Evolutionary conservation across 2,797 vertebrate genomes (phyloP).

Genomic region (Xerus rutilus): DNA sequence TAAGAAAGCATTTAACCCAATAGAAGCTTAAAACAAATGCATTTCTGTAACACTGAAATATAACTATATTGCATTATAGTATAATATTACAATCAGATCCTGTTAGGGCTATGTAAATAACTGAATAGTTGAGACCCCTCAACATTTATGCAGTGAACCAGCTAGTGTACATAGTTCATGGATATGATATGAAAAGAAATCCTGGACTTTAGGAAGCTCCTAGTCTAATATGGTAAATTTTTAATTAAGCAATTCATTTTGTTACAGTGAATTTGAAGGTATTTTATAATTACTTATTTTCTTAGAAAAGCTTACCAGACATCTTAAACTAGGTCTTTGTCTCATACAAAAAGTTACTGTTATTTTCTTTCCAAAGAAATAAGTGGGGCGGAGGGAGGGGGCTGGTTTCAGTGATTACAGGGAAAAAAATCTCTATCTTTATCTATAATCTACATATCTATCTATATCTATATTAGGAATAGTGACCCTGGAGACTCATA

Average conservation of each 20-base stretch:
- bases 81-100: background rate
- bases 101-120: background rate
- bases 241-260: background rate
- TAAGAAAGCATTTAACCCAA: background rate
- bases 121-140: background rate
- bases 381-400: background rate
- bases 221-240: background rate
- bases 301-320: background rate
- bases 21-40: conserved; percentile 2
- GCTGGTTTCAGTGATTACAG: background rate
- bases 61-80: background rate
- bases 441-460: background rate
- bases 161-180: background rate
- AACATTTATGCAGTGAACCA: background rate
- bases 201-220: background rate
- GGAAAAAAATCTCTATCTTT: background rate
- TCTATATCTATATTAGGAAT: background rate
- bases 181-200: background rate
- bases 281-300: background rate
- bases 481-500: background rate
- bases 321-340: background rate
- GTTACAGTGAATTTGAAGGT: background rate
- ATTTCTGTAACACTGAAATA: background rate
- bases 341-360: background rate
- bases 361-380: conserved; percentile 37